phyloP scores from a whole-genome alignment of 2,797 vertebrate genomes.

The Xerus rutilus region DNA sequence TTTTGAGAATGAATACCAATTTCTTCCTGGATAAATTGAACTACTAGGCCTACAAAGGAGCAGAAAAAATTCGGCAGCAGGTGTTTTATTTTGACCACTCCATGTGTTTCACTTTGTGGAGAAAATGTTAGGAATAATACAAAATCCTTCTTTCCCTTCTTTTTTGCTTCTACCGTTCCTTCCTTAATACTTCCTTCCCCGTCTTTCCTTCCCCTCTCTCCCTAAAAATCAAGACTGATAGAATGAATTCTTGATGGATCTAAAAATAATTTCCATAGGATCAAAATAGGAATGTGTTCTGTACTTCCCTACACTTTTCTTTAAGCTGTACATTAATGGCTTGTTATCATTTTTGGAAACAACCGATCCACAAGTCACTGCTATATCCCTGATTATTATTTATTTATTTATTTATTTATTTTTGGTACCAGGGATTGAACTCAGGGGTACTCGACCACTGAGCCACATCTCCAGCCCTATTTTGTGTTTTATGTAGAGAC shows the following conservation, averaged over 20 bases:
- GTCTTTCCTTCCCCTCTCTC: background rate
- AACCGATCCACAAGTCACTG: background rate
- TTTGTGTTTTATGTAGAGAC: no score
- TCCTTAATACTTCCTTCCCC: background rate
- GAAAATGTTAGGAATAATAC: constrained; percentile 1
- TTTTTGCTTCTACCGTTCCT: background rate
- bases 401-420: no score
- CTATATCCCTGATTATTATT: background rate
- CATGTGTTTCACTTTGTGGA: background rate
- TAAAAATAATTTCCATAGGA: background rate
- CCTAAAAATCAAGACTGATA: background rate
- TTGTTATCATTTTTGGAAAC: constrained; percentile 25
- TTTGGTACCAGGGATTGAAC: no score
- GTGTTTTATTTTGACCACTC: background rate
- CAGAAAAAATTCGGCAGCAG: background rate
- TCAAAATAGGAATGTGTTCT: background rate
- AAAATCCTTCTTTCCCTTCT: background rate
- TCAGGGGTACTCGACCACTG: no score
- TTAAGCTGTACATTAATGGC: background rate
- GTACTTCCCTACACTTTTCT: background rate
- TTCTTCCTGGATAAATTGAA: constrained; percentile 23
- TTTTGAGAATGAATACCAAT: constrained; percentile 25
- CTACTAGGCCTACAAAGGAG: background rate
- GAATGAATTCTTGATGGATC: constrained; percentile 2
- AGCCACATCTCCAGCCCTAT: no score